Evolutionary conservation across 2,113 vertebrate genomes (phyloP).

Genomic region (Callopanchax toddi): DNA sequence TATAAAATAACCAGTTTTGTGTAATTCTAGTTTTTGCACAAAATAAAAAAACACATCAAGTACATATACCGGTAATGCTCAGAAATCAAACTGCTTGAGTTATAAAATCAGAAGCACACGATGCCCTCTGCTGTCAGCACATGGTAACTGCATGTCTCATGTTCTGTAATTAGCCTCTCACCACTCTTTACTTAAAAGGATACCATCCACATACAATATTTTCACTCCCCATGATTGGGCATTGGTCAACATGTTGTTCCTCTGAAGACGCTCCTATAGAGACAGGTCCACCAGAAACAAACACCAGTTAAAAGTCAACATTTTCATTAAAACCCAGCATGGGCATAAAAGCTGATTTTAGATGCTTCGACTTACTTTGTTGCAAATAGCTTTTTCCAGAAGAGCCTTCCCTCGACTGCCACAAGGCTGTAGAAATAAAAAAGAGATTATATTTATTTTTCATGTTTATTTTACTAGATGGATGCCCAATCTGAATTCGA

Average conservation of each 20-base stretch:
- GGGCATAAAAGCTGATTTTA: neutral
- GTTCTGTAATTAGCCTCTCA: neutral
- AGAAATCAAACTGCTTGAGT: no score
- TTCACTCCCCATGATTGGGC: conserved; percentile 86
- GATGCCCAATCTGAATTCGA: no score
- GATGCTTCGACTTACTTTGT: conserved; percentile 79
- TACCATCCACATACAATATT: conserved; percentile 85
- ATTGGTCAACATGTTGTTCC: conserved; percentile 79
- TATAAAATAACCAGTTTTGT: neutral
- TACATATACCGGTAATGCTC: neutral
- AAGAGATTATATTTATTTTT: no score
- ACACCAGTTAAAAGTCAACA: neutral
- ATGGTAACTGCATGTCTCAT: conserved; percentile 26
- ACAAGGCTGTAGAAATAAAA: conserved; percentile 70
- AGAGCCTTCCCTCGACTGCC: conserved; percentile 87
- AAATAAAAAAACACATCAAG: neutral
- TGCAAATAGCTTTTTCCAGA: conserved; percentile 87
- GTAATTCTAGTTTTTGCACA: neutral
- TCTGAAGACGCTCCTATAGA: conserved; percentile 73
- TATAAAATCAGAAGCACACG: neutral
- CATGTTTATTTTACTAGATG: no score
- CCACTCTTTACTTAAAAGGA: conserved; percentile 58
- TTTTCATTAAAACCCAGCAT: neutral
- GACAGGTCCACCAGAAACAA: conserved; percentile 19
- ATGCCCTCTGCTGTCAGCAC: conserved; percentile 65